Percentiles rank a stretch among this genome's conserved stretches.
These are phyloP conservation scores for Pituophis catenifer DNA, from an alignment of 2,113 vertebrate species.

Conservation along the genomic window DNA sequence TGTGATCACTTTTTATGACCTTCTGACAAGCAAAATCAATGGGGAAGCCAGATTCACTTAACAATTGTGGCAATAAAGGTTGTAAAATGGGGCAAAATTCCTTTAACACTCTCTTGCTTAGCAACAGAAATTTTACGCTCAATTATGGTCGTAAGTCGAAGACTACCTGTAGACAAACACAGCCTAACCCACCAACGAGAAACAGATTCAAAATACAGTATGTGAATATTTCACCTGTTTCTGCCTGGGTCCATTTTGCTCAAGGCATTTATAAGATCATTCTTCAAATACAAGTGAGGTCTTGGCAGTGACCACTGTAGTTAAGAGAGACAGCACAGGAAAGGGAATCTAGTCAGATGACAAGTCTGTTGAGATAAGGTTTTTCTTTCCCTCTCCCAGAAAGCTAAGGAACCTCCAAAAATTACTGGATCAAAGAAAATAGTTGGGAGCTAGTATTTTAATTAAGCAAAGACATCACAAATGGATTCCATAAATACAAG, in stretches of 20 bases:
- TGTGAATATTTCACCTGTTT: conserved; percentile 61
- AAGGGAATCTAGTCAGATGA: neutral
- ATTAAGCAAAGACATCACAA: neutral
- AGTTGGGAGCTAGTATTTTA: neutral
- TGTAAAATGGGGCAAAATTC: neutral
- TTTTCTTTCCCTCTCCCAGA: neutral
- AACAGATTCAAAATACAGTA: neutral
- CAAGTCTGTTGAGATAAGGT: neutral
- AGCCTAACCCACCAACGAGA: neutral
- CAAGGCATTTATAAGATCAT: conserved; percentile 29
- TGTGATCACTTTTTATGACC: neutral
- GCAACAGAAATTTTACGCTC: neutral
- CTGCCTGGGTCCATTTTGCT: conserved; percentile 55
- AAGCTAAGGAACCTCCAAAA: neutral
- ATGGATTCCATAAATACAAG: neutral
- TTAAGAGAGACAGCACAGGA: conserved; percentile 22
- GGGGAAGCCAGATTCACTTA: neutral
- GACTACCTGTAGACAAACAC: neutral
- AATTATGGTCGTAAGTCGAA: neutral
- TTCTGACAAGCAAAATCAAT: neutral
- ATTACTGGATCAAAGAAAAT: neutral
- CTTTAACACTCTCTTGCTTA: neutral
- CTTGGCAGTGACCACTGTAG: conserved; percentile 69
- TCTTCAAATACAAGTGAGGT: conserved; percentile 59
- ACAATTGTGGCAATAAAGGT: neutral